Evolutionary conservation across 2,113 vertebrate species (phyloP), one percentile per base, ranked within the genome.

Genomic region (Tangachromis dhanisi): DNA sequence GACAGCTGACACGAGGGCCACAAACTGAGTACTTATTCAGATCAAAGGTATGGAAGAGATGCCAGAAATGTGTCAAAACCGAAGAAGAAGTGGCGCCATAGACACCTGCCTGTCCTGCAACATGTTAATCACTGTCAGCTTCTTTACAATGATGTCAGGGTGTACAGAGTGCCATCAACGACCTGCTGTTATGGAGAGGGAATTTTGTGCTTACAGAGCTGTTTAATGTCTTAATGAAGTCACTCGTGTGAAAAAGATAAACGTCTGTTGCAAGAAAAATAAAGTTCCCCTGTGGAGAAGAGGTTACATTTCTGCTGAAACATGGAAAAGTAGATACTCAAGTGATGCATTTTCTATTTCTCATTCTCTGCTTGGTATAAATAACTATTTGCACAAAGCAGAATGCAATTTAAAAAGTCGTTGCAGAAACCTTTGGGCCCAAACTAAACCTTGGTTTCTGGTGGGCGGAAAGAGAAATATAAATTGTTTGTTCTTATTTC

Each of bases 11-110:
- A 86, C 17, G 33, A 73, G 88, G 57, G 86, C 55, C 80, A 55
- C 78, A 55, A 81, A 55, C 59, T 47, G 80, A 78, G 85, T 40
- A n/a, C 76, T 88, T 63, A 86, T 88, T 92, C 85, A 90, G 57
- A 90, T 88, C 38, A 90, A 93, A 85, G 68, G 88, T 85, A 84
- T 83, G 86, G 89, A 89, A 80, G 40, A n/a, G 85, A 84, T 54
- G 91, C 89, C 88, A 92, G 81, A 63, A 86, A 91, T 86, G 45
- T 86, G 90, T 85, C 66, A 16, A 19, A 80, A 78, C 84, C 38
- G 3, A 38, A 63, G 63, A 35, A 83, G 24, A 24, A 83, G 51
- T 38, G 5, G 73, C 17, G 7, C 54, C 31, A n/a, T 5, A 19
- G 47, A 83, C 53, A 71, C 38, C 81, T 76, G 66, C 81, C 61